These are phyloP conservation scores for Calameuta pallipes DNA, from an alignment of 2,888 invertebrate genomes.

Conservation along the genomic window DNA sequence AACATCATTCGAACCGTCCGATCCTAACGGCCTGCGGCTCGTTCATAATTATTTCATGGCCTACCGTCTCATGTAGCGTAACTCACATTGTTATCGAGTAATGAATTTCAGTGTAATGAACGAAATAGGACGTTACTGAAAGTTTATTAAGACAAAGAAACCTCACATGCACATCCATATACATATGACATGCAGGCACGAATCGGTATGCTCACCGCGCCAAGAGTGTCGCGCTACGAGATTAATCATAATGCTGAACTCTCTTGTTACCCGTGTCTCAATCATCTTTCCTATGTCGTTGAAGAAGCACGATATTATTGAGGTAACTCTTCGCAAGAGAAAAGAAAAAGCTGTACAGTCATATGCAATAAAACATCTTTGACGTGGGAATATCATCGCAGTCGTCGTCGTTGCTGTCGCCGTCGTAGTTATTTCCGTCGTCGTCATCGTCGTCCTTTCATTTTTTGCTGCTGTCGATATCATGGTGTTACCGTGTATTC, in stretches of 20 bases:
- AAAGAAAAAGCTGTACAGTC: slow-evolving; percentile 59
- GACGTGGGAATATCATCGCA: slow-evolving; percentile 50
- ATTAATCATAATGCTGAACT: slow-evolving; percentile 28
- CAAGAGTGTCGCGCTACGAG: not conserved
- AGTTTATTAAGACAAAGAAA: slow-evolving; percentile 19
- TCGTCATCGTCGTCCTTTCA: not conserved
- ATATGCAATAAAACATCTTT: slow-evolving; percentile 64
- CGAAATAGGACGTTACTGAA: slow-evolving; percentile 43
- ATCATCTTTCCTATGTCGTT: slow-evolving; percentile 62
- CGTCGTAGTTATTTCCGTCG: not conserved
- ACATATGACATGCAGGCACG: not conserved
- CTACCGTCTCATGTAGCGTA: slow-evolving; percentile 59
- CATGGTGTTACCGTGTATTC: not conserved
- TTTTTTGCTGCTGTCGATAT: not conserved
- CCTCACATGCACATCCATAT: slow-evolving; percentile 28
- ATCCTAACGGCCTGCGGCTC: slow-evolving; percentile 31
- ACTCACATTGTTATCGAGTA: slow-evolving; percentile 57
- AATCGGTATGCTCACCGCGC: not conserved
- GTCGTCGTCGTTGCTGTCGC: not conserved
- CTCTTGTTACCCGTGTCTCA: slow-evolving; percentile 46
- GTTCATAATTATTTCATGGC: slow-evolving; percentile 61
- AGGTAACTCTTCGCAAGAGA: slow-evolving; percentile 54
- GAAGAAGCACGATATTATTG: slow-evolving; percentile 57
- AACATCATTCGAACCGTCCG: slow-evolving; percentile 38
- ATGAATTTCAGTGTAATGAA: slow-evolving; percentile 49